Evolutionary conservation across 2,888 invertebrate genomes (phyloP).

Genomic region (Linnaemya vulpina): DNA sequence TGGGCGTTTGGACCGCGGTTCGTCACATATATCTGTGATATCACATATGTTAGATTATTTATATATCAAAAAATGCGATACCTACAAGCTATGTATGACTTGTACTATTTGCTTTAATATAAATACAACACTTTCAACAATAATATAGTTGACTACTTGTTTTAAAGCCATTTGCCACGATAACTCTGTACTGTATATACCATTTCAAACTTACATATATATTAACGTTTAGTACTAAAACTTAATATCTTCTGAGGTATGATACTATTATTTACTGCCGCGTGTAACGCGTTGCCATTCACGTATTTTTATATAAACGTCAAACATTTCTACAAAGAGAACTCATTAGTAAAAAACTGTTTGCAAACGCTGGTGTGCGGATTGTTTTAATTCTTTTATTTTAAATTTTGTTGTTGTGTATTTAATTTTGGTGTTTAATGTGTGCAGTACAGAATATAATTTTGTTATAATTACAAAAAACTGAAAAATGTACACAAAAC

Average conservation of each 20-base stretch:
- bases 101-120: no score
- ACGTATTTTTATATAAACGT: conserved; percentile 42
- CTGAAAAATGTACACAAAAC: conserved; percentile 1
- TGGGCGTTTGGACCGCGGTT: no score
- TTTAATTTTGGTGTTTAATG: conserved; percentile 47
- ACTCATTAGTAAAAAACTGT: conserved; percentile 49
- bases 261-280: conserved; percentile 10
- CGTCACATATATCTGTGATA: no score
- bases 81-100: no score
- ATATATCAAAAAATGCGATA: no score
- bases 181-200: no score
- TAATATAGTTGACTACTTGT: no score
- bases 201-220: no score
- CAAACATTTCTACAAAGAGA: conserved; percentile 36
- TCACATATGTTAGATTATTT: no score
- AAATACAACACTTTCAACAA: no score
- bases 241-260: no score
- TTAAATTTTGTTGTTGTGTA: conserved; percentile 50
- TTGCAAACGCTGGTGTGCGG: neutral
- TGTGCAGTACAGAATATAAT: conserved; percentile 15
- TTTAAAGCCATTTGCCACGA: no score
- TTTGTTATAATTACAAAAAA: neutral
- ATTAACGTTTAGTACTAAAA: neutral
- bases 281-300: conserved; percentile 16
- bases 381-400: conserved; percentile 42